Percentiles rank a stretch among this genome's conserved stretches.
phyloP scores from a whole-genome alignment of 2,888 invertebrate species.

The Eristalis arbustorum region DNA sequence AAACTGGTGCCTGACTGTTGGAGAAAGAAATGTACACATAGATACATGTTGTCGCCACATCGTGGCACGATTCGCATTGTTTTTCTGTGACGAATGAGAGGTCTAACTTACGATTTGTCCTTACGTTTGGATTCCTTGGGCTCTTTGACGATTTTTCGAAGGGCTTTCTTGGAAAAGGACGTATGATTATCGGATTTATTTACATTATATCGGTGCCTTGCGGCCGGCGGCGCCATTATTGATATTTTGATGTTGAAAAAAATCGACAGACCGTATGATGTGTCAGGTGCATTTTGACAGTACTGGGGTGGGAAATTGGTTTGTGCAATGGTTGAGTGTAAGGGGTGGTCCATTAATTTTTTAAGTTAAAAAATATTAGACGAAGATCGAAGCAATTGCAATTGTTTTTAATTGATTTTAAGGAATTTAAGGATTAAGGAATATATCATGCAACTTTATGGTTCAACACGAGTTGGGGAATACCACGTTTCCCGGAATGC shows the following conservation, averaged over 20 bases:
- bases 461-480: too few species aligned
- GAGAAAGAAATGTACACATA: not conserved
- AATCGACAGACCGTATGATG: conserved; percentile 30
- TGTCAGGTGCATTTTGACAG: conserved; percentile 44
- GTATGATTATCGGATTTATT: conserved; percentile 78
- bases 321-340: too few species aligned
- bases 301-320: not conserved
- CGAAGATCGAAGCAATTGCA: too few species aligned
- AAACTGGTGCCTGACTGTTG: conserved; percentile 62
- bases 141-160: conserved; percentile 73
- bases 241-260: conserved; percentile 40
- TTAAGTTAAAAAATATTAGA: too few species aligned
- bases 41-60: not conserved
- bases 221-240: conserved; percentile 78
- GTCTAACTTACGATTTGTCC: conserved; percentile 70
- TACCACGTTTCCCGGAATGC: too few species aligned
- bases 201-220: conserved; percentile 78
- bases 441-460: too few species aligned
- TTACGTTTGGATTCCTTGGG: conserved; percentile 73
- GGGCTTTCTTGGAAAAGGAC: conserved; percentile 76
- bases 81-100: not conserved
- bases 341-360: too few species aligned
- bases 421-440: too few species aligned
- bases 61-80: not conserved
- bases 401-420: too few species aligned